Conservation (phyloP, 2,888 invertebrate genomes). For the Agonopterix arenella region DNA sequence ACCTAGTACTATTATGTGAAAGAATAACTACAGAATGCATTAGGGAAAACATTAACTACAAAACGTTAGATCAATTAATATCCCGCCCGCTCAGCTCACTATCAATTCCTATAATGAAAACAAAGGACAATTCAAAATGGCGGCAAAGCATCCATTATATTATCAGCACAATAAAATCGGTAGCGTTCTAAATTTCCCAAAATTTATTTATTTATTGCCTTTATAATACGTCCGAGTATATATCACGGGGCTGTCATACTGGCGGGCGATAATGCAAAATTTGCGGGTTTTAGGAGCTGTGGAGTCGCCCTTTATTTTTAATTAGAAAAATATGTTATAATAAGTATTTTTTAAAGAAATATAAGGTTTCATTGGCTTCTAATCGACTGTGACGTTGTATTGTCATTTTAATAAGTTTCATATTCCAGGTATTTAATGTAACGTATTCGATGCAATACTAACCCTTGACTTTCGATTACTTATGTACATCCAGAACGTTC, state of each 20-base stretch:
- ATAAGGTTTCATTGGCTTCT: too few species aligned
- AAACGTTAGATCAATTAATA: not conserved
- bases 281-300: slow-evolving; percentile 36
- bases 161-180: slow-evolving; percentile 63
- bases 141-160: slow-evolving; percentile 43
- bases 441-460: too few species aligned
- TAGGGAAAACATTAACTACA: not conserved
- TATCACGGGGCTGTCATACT: slow-evolving; percentile 71
- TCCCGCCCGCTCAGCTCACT: slow-evolving; percentile 8
- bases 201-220: slow-evolving; percentile 75
- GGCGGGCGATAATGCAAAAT: slow-evolving; percentile 73
- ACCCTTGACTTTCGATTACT: too few species aligned
- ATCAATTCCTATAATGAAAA: slow-evolving; percentile 21
- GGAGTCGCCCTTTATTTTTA: slow-evolving; percentile 24
- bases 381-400: too few species aligned
- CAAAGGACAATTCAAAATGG: slow-evolving; percentile 42
- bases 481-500: too few species aligned
- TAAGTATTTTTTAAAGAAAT: too few species aligned
- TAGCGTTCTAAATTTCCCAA: slow-evolving; percentile 66
- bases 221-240: slow-evolving; percentile 74
- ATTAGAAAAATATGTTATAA: too few species aligned
- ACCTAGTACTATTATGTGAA: not conserved
- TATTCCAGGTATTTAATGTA: too few species aligned
- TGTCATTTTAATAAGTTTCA: too few species aligned
- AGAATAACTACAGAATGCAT: not conserved